phyloP scores from a whole-genome alignment of 2,797 vertebrate species.

The Gastrophryne carolinensis region DNA sequence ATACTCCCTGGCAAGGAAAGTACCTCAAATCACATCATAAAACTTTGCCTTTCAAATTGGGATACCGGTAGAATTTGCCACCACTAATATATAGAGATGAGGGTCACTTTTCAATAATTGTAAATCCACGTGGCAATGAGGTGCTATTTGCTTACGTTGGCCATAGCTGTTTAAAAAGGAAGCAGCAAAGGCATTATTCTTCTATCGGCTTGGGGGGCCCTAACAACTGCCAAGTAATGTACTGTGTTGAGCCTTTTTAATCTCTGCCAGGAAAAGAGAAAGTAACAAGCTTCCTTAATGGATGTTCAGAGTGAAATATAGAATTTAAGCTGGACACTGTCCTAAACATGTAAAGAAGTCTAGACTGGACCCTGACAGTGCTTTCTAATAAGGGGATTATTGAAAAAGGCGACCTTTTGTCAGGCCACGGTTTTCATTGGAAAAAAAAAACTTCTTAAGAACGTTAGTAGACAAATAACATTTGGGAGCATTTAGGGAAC shows the following conservation, averaged over 20 bases:
- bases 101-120: constrained; percentile 21
- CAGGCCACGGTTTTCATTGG: constrained; percentile 6
- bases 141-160: constrained; percentile 31
- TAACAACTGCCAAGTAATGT: constrained; percentile 32
- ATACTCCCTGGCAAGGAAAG: constrained; percentile 13
- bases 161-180: background rate
- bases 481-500: constrained; percentile 30
- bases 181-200: constrained; percentile 12
- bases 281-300: constrained; percentile 43
- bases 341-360: constrained; percentile 35
- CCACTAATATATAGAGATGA: constrained; percentile 11
- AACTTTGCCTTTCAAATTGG: constrained; percentile 8
- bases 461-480: constrained; percentile 23
- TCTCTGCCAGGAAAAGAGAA: constrained; percentile 39
- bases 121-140: constrained; percentile 41
- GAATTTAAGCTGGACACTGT: constrained; percentile 36
- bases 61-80: constrained; percentile 15
- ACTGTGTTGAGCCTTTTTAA: constrained; percentile 35
- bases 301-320: constrained; percentile 26
- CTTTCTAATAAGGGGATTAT: background rate
- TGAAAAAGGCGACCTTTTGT: background rate
- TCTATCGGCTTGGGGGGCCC: constrained; percentile 41
- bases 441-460: background rate
- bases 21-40: background rate
- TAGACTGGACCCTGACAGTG: constrained; percentile 30